Base-by-base conservation (phyloP, 2,797 vertebrate genomes). In the Poecilia picta region DNA sequence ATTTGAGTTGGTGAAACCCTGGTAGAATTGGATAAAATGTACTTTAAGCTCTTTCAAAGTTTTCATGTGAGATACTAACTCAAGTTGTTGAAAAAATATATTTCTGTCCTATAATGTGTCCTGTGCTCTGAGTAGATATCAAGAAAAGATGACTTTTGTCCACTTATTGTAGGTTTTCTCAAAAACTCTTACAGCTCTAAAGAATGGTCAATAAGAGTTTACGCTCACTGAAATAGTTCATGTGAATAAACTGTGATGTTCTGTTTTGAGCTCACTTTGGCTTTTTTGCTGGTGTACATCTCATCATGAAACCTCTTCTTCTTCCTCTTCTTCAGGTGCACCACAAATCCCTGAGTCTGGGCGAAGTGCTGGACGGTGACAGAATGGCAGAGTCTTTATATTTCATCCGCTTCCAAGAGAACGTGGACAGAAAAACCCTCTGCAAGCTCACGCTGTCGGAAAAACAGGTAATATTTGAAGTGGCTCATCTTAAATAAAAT, bases 351-450 rank as follows among this genome's bases (percentile, higher is more conserved):
- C 94, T 98, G 80, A 97, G 96, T 78, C 90, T 98, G 79, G 97
- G 97, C 25, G 97, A 98, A 86, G 97, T 98, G 77, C 87, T 98
- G 89, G 97, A 98, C 70, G 97, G 97, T 2, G 97, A 98, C 94
- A 94, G 97, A 55, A 98, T 98, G 97, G 97, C 97, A 0, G 97
- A 97, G 83, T 98, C 97, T 31, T 91, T 98, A 76, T 98, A 98
- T 79, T 92, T 95, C 79, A 96, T 98, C 76, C 93, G 84, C 55
- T 98, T 98, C 92, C 94, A 86, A 59, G 95, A 97, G 83, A 97
- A 97, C 7, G 84, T 92, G 2, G 97, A 97, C 62, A 97, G 92
- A 82, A 95, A 92, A 85, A 79, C 88, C 25, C 94, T 98, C 8
- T 98, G 97, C 74, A 94, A 96, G 72, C 94, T 97, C 83, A 95